Evolutionary conservation across 2,113 vertebrate genomes (phyloP).

Genomic region (Leptosomus discolor): DNA sequence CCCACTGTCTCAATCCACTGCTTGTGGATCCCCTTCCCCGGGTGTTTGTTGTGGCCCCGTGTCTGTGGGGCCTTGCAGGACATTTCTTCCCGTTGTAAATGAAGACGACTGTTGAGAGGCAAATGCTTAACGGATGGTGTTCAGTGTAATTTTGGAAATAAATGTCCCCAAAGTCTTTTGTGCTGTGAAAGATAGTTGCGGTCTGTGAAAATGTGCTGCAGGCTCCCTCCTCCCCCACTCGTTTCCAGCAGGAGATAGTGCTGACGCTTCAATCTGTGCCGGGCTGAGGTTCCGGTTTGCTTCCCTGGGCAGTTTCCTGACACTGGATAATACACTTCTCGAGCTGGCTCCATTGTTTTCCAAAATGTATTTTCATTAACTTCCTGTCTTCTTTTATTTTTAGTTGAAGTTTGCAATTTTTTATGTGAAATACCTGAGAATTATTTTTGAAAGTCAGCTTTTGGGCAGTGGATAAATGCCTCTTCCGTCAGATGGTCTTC

Average conservation of each 20-base stretch:
- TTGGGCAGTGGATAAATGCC: constrained; percentile 26
- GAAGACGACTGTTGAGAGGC: background rate
- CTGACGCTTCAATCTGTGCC: constrained; percentile 47
- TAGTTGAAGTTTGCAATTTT: constrained; percentile 69
- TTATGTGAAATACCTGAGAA: constrained; percentile 62
- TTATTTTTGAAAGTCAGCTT: constrained; percentile 63
- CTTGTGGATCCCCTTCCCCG: background rate
- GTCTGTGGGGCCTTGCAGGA: background rate
- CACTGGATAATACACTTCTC: constrained; percentile 59
- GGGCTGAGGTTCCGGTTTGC: constrained; percentile 59
- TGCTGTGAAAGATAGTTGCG: background rate
- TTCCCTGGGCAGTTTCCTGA: constrained; percentile 69
- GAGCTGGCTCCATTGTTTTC: constrained; percentile 65
- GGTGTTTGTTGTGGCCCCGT: accelerated
- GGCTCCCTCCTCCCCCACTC: constrained; percentile 19
- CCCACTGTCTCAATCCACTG: background rate
- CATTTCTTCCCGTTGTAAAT: background rate
- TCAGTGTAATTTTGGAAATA: constrained; percentile 37
- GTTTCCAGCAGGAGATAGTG: constrained; percentile 39
- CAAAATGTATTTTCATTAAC: constrained; percentile 61
- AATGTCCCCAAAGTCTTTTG: background rate
- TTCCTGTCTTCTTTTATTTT: constrained; percentile 71
- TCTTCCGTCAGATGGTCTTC: constrained; percentile 21
- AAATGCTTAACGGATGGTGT: background rate
- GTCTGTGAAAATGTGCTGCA: background rate